Conservation (phyloP, 2,888 invertebrate genomes). For the Lasioglossum pauxillum region DNA sequence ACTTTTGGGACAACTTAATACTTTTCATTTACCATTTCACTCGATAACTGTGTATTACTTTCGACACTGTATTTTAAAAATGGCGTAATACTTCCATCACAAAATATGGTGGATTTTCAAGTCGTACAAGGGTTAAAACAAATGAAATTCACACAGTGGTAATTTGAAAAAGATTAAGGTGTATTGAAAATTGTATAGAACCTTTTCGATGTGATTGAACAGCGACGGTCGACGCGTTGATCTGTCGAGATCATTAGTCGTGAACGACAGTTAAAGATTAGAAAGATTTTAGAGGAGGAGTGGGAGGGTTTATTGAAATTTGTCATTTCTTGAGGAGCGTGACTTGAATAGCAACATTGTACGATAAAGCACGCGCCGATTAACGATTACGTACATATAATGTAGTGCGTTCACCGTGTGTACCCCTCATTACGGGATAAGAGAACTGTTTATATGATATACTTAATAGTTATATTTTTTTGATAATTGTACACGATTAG, state of each 20-base stretch:
- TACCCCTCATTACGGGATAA: constrained; percentile 19
- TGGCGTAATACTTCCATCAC: background rate
- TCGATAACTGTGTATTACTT: background rate
- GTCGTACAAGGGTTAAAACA: background rate
- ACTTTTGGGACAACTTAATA: too few relatives aligned
- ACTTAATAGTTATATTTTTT: constrained; percentile 55
- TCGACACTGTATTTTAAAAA: background rate
- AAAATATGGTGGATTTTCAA: background rate
- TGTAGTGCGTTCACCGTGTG: constrained; percentile 9
- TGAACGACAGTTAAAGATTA: constrained; percentile 3
- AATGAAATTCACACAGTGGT: background rate
- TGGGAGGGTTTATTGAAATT: background rate
- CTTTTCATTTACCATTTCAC: background rate
- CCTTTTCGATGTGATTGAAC: background rate
- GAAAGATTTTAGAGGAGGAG: constrained; percentile 18
- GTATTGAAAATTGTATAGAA: background rate
- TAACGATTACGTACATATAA: background rate
- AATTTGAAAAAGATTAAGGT: background rate
- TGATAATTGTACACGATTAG: constrained; percentile 44
- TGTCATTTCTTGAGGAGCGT: constrained; percentile 19
- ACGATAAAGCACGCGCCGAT: background rate
- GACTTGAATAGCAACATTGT: constrained; percentile 15
- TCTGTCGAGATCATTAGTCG: background rate
- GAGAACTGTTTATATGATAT: constrained; percentile 34
- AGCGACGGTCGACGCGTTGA: background rate